Conservation (phyloP, 2,888 invertebrate genomes). For the Craniophora ligustri region DNA sequence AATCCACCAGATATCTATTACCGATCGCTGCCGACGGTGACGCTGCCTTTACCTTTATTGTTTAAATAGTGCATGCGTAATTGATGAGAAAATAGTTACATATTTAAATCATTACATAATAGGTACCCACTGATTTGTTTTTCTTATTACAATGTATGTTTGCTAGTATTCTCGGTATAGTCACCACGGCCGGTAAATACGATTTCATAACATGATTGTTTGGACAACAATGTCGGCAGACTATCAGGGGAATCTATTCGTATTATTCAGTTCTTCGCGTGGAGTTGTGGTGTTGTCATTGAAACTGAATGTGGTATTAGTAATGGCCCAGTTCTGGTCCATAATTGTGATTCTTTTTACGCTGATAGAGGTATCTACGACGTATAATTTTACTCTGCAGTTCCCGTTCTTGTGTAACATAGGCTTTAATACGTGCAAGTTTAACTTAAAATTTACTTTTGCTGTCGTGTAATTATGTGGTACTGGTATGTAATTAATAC, state of each 20-base stretch:
- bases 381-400: constrained; percentile 60
- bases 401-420: constrained; percentile 62
- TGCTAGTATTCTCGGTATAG: constrained; percentile 33
- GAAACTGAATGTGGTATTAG: constrained; percentile 1
- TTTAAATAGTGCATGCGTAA: no score
- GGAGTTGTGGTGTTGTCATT: constrained; percentile 16
- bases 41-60: no score
- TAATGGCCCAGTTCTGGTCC: constrained; percentile 39
- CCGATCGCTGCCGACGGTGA: background rate
- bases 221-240: constrained; percentile 31
- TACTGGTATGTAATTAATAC: constrained; percentile 55
- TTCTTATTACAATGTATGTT: constrained; percentile 35
- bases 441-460: constrained; percentile 60
- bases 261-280: constrained; percentile 16
- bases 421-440: constrained; percentile 55
- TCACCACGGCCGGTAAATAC: constrained; percentile 10
- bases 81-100: constrained; percentile 1
- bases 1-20: background rate
- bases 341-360: constrained; percentile 52
- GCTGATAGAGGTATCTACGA: constrained; percentile 63
- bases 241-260: constrained; percentile 30
- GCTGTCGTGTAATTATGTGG: constrained; percentile 46
- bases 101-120: constrained; percentile 4
- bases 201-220: constrained; percentile 52
- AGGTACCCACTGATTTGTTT: constrained; percentile 28